Conservation (phyloP, 2,888 invertebrate species). For the Brachypalpus laphriformis region DNA sequence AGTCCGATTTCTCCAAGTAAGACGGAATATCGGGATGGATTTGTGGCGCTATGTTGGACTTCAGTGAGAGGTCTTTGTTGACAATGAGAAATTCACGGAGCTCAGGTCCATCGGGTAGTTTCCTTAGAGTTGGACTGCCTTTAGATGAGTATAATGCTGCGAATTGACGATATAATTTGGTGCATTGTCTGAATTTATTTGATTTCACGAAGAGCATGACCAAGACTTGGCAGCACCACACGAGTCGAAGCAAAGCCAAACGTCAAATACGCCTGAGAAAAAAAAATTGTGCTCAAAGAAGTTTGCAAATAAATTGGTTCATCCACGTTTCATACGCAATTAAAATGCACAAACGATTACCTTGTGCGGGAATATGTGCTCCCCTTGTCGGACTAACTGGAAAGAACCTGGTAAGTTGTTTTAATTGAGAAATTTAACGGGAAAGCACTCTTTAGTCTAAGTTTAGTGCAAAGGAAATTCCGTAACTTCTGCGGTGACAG, state of each 20-base stretch:
- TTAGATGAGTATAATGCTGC: conserved; percentile 27
- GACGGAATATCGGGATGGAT: conserved; percentile 72
- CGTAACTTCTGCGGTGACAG: conserved; percentile 38
- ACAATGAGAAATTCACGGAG: conserved; percentile 81
- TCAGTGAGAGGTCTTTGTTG: conserved; percentile 75
- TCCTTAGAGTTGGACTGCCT: neutral
- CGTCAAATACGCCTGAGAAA: conserved; percentile 7
- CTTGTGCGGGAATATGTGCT: neutral
- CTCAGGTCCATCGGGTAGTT: conserved; percentile 78
- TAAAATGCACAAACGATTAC: no score
- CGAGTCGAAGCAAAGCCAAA: conserved; percentile 15
- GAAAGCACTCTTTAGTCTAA: neutral
- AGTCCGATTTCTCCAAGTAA: conserved; percentile 73
- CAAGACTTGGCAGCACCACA: conserved; percentile 48
- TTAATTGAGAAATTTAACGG: conserved; percentile 25
- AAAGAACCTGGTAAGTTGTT: neutral
- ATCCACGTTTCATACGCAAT: no score
- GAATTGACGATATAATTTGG: conserved; percentile 1
- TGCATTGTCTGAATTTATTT: neutral
- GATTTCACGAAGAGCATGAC: conserved; percentile 31
- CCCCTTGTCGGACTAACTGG: neutral
- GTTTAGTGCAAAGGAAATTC: conserved; percentile 23
- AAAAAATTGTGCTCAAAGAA: neutral
- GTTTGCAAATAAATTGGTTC: neutral
- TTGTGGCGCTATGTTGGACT: conserved; percentile 58